These are phyloP conservation scores for Phalloptychus januarius DNA, from an alignment of 2,797 vertebrate genomes.

Conservation along the genomic window DNA sequence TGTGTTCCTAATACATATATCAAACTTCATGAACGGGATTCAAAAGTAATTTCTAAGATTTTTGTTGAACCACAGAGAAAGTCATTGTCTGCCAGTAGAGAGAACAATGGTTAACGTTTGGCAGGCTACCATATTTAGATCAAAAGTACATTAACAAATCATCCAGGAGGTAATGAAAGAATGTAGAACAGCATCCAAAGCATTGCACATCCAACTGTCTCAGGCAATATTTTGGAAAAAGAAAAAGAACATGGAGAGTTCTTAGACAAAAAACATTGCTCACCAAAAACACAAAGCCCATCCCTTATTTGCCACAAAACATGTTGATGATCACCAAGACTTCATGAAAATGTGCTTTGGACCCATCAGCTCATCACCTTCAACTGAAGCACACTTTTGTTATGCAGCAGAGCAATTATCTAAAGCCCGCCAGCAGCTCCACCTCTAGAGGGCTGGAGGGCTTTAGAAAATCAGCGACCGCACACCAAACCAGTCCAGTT, in stretches of 20 bases:
- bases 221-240: not conserved
- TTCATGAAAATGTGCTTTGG: not conserved
- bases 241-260: not conserved
- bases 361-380: not conserved
- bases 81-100: not conserved
- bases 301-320: not conserved
- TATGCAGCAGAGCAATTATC: not conserved
- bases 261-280: not conserved
- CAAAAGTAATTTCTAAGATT: not conserved
- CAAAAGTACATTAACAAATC: not conserved
- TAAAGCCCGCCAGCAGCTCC: not conserved
- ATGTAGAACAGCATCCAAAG: not conserved
- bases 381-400: not conserved
- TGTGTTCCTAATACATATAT: not conserved
- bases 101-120: not conserved
- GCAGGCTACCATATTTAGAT: not conserved
- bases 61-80: not conserved
- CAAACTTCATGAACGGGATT: not conserved
- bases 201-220: not conserved
- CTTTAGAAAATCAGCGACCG: not conserved
- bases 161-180: not conserved
- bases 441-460: not conserved
- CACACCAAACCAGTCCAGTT: not conserved
- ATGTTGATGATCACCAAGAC: not conserved
- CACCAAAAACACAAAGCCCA: not conserved